Conservation (phyloP, 2,797 vertebrate genomes). For the Malacoctenus gilli region DNA sequence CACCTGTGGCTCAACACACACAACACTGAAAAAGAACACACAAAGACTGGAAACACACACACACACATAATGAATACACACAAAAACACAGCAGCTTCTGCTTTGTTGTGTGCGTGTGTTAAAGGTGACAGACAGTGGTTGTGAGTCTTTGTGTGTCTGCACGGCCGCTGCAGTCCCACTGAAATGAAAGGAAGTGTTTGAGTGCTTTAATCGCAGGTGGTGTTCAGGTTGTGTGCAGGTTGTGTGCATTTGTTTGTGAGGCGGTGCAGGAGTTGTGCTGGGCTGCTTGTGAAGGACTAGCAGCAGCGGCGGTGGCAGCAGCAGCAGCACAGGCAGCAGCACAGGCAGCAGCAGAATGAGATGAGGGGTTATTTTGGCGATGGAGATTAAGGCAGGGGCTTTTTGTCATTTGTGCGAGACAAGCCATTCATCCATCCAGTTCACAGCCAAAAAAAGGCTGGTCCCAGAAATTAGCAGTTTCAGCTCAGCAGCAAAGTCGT, state of each 20-base stretch:
- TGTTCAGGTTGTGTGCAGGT: slow-evolving; percentile 29
- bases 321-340: slow-evolving; percentile 88
- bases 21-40: too few relatives aligned
- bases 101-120: too few relatives aligned
- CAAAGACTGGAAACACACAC: too few relatives aligned
- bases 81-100: too few relatives aligned
- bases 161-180: too few relatives aligned
- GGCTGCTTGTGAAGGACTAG: slow-evolving; percentile 90
- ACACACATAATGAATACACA: too few relatives aligned
- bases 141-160: background rate
- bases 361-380: slow-evolving; percentile 97
- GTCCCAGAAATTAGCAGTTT: slow-evolving; percentile 99
- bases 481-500: slow-evolving; percentile 99
- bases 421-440: slow-evolving; percentile 99
- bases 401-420: slow-evolving; percentile 99
- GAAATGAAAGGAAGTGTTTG: background rate
- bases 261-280: slow-evolving; percentile 82
- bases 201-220: slow-evolving; percentile 36
- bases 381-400: slow-evolving; percentile 99
- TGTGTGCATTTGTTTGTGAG: slow-evolving; percentile 40
- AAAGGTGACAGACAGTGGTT: too few relatives aligned
- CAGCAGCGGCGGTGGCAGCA: slow-evolving; percentile 83
- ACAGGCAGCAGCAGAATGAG: slow-evolving; percentile 91
- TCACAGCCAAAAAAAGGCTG: slow-evolving; percentile 99
- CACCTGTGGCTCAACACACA: too few relatives aligned